Conservation (phyloP, 1,140 invertebrate species). For the Dufourea novaeangliae region DNA sequence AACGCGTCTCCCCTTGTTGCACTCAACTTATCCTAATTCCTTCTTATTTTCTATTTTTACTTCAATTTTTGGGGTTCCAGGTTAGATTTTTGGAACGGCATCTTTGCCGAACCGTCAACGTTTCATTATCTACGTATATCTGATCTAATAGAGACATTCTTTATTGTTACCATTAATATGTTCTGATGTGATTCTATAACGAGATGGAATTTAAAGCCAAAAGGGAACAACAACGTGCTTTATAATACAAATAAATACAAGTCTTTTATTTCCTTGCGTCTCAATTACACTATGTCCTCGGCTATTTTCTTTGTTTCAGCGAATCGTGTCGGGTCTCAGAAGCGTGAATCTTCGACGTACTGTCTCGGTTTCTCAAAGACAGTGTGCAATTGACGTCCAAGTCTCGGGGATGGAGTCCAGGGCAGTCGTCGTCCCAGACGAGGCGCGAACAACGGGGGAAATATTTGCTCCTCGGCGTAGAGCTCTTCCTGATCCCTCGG, state of each 20-base stretch:
- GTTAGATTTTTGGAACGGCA: no score
- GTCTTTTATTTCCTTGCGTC: conserved; percentile 51
- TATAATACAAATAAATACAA: conserved; percentile 57
- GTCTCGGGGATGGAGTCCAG: conserved; percentile 58
- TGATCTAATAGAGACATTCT: no score
- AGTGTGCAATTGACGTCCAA: conserved; percentile 61
- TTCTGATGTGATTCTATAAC: no score
- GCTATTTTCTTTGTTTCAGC: background rate
- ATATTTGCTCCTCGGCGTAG: conserved; percentile 32
- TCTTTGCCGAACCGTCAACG: no score
- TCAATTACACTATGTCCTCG: conserved; percentile 37
- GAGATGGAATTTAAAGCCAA: no score
- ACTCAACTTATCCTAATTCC: no score
- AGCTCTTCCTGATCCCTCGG: conserved; percentile 27
- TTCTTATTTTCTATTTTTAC: no score
- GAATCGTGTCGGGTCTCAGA: conserved; percentile 13
- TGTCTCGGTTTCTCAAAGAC: conserved; percentile 51
- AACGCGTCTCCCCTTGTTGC: no score
- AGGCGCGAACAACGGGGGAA: conserved; percentile 56
- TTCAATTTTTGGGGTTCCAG: no score
- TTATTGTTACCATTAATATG: no score
- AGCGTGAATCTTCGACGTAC: conserved; percentile 22
- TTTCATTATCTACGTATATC: no score
- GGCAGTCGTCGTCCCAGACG: conserved; percentile 66
- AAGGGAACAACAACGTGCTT: background rate